Percentiles rank a stretch among this genome's conserved stretches.
These are phyloP conservation scores for Peromyscus maniculatus DNA, from an alignment of 2,113 vertebrate species.

Conservation along the genomic window DNA sequence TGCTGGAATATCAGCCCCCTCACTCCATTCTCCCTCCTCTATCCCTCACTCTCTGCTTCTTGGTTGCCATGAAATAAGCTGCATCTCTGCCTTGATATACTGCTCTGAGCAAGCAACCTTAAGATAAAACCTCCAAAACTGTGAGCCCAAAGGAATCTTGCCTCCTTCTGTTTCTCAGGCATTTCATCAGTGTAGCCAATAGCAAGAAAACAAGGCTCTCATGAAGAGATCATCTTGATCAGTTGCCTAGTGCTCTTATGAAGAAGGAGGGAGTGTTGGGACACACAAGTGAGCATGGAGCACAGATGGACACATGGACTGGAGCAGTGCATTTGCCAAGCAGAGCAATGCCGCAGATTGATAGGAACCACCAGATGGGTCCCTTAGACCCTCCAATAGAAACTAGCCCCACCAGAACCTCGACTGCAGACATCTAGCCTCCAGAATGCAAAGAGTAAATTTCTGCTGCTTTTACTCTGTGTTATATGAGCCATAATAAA, in stretches of 20 bases:
- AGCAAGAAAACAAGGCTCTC: background rate
- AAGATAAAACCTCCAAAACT: background rate
- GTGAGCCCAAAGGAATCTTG: background rate
- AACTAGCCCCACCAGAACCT: background rate
- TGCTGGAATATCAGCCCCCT: no score
- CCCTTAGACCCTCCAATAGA: background rate
- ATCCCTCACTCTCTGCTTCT: background rate
- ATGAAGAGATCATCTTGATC: background rate
- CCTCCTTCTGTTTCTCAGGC: background rate
- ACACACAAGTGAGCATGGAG: accelerated
- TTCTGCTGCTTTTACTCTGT: background rate
- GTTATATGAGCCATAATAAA: background rate
- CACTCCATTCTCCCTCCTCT: background rate
- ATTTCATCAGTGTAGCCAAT: background rate
- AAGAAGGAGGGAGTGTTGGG: background rate
- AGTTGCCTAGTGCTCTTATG: background rate
- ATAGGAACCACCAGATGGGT: background rate
- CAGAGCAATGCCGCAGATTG: background rate
- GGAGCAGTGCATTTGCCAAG: background rate
- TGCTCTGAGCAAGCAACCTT: background rate
- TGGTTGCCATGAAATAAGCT: background rate
- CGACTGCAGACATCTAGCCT: background rate
- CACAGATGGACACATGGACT: background rate
- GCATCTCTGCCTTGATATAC: background rate
- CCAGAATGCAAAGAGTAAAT: background rate